phyloP scores from a whole-genome alignment of 2,888 invertebrate species.

The Drosophila merina region DNA sequence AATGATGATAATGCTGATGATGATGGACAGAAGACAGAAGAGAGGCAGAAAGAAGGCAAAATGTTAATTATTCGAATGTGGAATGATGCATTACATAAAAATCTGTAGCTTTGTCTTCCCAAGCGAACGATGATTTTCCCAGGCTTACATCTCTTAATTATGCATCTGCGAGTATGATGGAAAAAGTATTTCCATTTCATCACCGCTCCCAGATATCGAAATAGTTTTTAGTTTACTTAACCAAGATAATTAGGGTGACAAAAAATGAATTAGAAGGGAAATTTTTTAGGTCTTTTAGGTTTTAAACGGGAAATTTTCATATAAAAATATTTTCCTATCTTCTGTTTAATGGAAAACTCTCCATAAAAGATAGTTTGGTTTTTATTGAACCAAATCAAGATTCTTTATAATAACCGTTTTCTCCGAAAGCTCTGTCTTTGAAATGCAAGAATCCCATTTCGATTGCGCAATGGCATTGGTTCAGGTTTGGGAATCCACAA shows the following conservation, averaged over 20 bases:
- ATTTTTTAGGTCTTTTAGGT: no score
- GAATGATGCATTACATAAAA: conserved; percentile 65
- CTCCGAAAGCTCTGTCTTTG: not conserved
- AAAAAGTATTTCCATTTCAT: conserved; percentile 26
- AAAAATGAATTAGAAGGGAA: not conserved
- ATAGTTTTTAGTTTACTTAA: not conserved
- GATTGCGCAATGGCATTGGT: conserved; percentile 18
- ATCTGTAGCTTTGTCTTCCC: conserved; percentile 59
- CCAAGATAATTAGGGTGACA: conserved; percentile 2
- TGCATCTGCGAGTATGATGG: conserved; percentile 17
- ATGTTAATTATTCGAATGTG: conserved; percentile 43
- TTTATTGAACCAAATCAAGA: conserved; percentile 17
- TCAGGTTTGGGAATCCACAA: conserved; percentile 11
- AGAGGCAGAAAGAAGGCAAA: conserved; percentile 23
- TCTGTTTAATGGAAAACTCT: no score
- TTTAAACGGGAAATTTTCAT: no score
- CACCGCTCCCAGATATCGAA: conserved; percentile 1
- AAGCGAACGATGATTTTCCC: conserved; percentile 34
- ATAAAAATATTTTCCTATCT: no score
- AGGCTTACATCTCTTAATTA: conserved; percentile 37
- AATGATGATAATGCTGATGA: conserved; percentile 16
- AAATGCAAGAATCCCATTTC: not conserved
- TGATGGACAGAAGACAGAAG: conserved; percentile 1
- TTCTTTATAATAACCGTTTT: not conserved
- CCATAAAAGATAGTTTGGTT: no score